phyloP scores from a whole-genome alignment of 2,797 vertebrate species.

The Platyrinchus mystaceus region DNA sequence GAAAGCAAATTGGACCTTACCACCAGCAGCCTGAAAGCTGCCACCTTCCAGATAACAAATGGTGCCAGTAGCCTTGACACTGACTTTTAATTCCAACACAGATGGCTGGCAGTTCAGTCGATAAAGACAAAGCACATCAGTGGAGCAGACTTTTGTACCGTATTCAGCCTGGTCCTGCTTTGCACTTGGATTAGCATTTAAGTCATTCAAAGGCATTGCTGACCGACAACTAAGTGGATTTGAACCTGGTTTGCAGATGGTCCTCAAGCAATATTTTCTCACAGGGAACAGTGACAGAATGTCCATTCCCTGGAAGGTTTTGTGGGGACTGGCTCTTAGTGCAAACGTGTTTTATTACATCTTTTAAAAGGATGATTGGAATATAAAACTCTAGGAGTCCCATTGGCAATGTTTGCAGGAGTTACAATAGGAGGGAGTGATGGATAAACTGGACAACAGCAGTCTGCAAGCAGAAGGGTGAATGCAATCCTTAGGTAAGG shows the following conservation, averaged over 20 bases:
- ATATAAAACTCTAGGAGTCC: not conserved
- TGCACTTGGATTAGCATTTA: not conserved
- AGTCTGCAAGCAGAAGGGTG: fast-evolving
- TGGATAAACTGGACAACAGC: not conserved
- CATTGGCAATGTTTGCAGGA: not conserved
- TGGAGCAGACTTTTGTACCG: fast-evolving
- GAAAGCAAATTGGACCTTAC: not conserved
- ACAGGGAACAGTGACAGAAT: fast-evolving
- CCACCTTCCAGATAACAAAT: not conserved
- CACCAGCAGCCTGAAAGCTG: not conserved
- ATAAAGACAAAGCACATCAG: not conserved
- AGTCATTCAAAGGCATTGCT: not conserved
- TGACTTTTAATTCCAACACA: not conserved
- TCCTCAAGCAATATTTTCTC: not conserved
- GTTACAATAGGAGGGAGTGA: not conserved
- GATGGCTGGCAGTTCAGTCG: not conserved
- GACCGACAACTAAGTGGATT: not conserved
- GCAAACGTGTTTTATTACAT: not conserved
- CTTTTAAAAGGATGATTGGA: not conserved
- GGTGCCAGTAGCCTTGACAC: not conserved
- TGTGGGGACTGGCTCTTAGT: not conserved
- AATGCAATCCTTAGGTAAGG: not conserved
- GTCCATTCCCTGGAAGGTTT: not conserved
- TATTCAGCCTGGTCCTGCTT: not conserved
- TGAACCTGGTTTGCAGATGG: not conserved